Conservation (phyloP, 2,797 vertebrate species). For the Craterocephalus amniculus region DNA sequence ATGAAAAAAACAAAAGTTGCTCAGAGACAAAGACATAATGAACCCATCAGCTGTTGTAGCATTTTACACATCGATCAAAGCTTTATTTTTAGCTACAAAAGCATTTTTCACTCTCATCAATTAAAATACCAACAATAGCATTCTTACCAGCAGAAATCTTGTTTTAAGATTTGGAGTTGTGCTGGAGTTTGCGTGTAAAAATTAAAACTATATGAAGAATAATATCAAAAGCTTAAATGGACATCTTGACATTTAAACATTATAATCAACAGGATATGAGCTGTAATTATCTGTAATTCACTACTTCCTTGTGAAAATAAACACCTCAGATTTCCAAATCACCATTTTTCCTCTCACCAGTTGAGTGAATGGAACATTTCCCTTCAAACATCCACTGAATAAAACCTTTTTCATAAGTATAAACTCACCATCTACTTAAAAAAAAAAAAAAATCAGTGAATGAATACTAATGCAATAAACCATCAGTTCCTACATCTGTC, state of each 20-base stretch:
- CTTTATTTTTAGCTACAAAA: no score
- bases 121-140: not conserved
- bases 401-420: no score
- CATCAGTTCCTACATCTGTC: no score
- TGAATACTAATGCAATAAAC: no score
- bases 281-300: not conserved
- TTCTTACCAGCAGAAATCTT: not conserved
- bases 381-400: no score
- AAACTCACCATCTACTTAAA: no score
- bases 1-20: not conserved
- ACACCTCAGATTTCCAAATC: not conserved
- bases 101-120: no score
- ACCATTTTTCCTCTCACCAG: no score
- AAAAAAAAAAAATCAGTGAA: no score
- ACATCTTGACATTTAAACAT: not conserved
- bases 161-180: not conserved
- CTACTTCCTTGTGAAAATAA: not conserved
- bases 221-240: not conserved
- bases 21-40: not conserved
- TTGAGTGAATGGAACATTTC: no score
- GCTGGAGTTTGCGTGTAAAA: no score
- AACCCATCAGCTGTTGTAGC: not conserved
- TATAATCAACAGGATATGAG: not conserved
- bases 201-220: no score
- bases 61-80: not conserved